phyloP scores from a whole-genome alignment of 2,113 vertebrate genomes.

The Cynopterus brachyotis region DNA sequence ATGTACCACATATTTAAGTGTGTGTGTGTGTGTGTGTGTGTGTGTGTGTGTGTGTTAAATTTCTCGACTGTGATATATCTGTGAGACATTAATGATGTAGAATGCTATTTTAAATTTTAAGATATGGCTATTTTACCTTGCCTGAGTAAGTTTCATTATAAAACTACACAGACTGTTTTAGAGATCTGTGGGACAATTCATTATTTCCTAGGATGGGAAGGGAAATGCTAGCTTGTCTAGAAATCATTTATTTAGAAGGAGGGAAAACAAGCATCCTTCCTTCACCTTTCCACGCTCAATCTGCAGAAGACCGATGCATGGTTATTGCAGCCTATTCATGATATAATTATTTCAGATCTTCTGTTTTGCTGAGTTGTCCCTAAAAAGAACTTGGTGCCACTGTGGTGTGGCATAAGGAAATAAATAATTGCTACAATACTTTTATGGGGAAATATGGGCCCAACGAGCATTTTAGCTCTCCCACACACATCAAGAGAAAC shows the following conservation, averaged over 20 bases:
- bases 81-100: background rate
- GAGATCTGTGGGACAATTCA: background rate
- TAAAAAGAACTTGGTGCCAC: background rate
- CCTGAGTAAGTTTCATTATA: background rate
- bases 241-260: background rate
- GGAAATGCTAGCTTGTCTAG: background rate
- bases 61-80: background rate
- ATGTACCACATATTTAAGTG: background rate
- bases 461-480: background rate
- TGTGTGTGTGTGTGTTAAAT: background rate
- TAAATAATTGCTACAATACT: background rate
- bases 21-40: background rate
- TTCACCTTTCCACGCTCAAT: background rate
- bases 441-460: background rate
- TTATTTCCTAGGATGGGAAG: background rate
- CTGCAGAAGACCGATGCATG: background rate
- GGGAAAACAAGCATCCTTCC: background rate
- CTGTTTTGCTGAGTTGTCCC: background rate
- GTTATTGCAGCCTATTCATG: background rate
- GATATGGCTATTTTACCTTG: background rate
- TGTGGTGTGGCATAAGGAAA: background rate
- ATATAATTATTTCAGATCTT: background rate
- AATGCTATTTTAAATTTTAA: constrained; percentile 58
- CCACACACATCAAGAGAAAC: background rate
- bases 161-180: background rate